phyloP scores from a whole-genome alignment of 30 jellyfish, hydroid and myxozoan species.

The Sanderia malayensis region DNA sequence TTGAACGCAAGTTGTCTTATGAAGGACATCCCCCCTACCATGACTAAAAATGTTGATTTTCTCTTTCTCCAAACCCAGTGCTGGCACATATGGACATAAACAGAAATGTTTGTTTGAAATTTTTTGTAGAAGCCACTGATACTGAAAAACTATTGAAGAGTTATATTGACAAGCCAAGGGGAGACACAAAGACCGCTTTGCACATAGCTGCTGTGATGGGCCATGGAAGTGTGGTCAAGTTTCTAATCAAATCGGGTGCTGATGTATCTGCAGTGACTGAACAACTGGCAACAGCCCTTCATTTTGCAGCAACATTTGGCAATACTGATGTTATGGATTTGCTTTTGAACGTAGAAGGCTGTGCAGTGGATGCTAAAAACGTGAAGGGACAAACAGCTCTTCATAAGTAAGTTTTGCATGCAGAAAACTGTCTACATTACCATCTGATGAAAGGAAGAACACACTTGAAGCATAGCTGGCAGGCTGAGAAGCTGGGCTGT shows the following conservation, averaged over 20 bases:
- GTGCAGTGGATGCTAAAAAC: slow-evolving; percentile 1
- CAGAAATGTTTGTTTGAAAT: no score
- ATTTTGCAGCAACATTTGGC: slow-evolving; percentile 25
- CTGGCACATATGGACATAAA: no score
- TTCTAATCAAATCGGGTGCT: slow-evolving; percentile 8
- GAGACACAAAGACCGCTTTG: slow-evolving; percentile 24
- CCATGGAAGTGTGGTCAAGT: neutral
- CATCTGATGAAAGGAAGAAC: no score
- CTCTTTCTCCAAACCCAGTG: no score
- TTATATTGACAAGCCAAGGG: slow-evolving; percentile 10
- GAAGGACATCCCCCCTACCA: no score
- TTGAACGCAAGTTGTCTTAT: no score
- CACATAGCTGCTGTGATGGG: slow-evolving; percentile 34
- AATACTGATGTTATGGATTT: neutral
- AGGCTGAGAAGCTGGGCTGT: no score
- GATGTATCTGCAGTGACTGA: slow-evolving; percentile 2
- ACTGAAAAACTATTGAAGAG: neutral
- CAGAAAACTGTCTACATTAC: no score
- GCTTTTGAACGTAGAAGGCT: slow-evolving; percentile 2
- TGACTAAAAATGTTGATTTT: no score
- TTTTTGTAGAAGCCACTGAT: neutral
- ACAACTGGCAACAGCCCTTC: slow-evolving; percentile 7
- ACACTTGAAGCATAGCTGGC: no score
- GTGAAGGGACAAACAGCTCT: slow-evolving; percentile 10
- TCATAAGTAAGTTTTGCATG: slow-evolving; percentile 18